A percentile compares a stretch with the other conserved stretches of the same genome.
phyloP scores from a whole-genome alignment of 2,113 vertebrate species.

The Lophochroa leadbeateri region DNA sequence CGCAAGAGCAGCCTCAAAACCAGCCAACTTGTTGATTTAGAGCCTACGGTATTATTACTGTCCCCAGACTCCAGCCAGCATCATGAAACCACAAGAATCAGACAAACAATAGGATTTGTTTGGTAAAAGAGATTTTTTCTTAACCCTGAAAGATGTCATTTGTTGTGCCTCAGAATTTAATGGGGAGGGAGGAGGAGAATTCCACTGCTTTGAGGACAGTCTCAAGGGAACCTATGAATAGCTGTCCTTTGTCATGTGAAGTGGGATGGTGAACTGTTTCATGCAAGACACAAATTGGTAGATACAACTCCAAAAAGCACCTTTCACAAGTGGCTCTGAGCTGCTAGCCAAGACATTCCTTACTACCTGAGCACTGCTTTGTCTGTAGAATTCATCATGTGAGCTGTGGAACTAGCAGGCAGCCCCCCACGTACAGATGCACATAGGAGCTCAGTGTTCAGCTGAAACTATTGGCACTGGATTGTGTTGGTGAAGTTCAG shows the following conservation, averaged over 20 bases:
- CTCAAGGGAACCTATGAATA: background rate
- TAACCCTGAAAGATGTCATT: background rate
- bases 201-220: background rate
- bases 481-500: too few relatives aligned
- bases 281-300: background rate
- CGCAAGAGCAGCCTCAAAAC: background rate
- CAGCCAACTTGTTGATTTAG: background rate
- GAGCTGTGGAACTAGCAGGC: too few relatives aligned
- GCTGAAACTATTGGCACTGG: background rate
- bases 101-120: constrained; percentile 15
- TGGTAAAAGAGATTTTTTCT: background rate
- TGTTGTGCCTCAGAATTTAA: background rate
- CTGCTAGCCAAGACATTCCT: background rate
- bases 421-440: background rate
- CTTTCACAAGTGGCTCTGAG: background rate
- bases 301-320: background rate
- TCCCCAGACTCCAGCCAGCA: background rate
- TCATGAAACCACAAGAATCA: constrained; percentile 10
- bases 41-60: background rate
- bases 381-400: rapidly evolving
- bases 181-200: background rate
- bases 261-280: background rate
- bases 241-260: background rate
- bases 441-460: background rate
- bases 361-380: background rate